phyloP scores from a whole-genome alignment of 2,113 vertebrate genomes.

The Eolophus roseicapilla region DNA sequence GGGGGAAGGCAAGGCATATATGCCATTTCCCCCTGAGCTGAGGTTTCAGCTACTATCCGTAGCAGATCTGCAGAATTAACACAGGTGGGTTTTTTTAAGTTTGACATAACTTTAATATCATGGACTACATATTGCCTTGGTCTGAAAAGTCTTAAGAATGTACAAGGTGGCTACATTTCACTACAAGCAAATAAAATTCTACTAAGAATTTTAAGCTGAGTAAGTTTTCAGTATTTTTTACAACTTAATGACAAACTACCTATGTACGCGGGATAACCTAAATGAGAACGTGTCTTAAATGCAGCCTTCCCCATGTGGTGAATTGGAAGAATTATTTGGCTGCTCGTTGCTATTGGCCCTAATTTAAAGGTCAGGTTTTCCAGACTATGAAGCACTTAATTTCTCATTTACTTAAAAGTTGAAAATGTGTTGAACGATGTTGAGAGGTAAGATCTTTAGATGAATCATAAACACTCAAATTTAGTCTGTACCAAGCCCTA shows the following conservation, averaged over 20 bases:
- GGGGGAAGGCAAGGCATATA: neutral
- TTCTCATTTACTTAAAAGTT: neutral
- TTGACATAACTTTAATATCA: neutral
- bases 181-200: neutral
- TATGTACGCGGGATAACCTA: neutral
- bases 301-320: neutral
- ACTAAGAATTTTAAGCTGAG: neutral
- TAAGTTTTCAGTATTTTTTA: neutral
- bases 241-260: neutral
- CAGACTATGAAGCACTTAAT: neutral
- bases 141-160: neutral
- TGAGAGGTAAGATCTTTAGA: neutral
- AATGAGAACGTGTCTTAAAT: neutral
- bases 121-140: neutral
- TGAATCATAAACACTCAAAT: neutral
- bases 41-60: neutral
- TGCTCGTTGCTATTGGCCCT: neutral
- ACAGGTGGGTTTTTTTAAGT: rapidly evolving
- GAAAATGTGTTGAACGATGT: neutral
- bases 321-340: neutral
- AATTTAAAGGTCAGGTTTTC: neutral
- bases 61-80: neutral
- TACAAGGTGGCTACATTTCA: neutral
- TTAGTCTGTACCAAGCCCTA: neutral
- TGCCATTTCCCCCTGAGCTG: neutral